Evolutionary conservation across 1,140 invertebrate species (phyloP), one percentile per base, ranked within the genome.

Genomic region (Lordiphosa mommai): DNA sequence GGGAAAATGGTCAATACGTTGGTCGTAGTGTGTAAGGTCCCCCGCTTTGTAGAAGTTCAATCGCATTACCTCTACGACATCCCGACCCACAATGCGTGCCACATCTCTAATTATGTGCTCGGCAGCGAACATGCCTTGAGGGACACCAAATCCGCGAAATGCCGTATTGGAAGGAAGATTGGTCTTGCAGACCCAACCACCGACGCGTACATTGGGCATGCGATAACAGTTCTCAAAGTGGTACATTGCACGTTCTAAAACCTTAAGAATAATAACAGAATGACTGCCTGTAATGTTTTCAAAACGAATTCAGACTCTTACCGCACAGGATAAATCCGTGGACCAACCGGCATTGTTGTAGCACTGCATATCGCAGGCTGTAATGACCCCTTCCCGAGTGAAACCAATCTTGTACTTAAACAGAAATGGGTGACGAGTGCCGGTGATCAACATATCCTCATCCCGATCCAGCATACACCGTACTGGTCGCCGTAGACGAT

Each of bases 401-500:
- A 96, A 95, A 13, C 93, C 96, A 50, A 95, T 92, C 91, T 96
- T 97, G 72, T 98, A 99, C 79, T 94, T 94, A 13, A 93, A 93
- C 5, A 94, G 90, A 88, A 97, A 97, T 0, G 97, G 96, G 91
- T 99, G 96, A 67, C 98, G 91, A 1, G 93, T 94, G 2, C 97
- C 97, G 0, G 93, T 94, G 41, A 95, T 93, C 59, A 94, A 89
- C 95, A 99, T 99, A 88, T 99, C 97, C 90, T 99, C 97, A 87
- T 98, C 96, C 61, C 97, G 91, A 88, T 98, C 96, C 29, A 99
- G 80, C 93, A 96, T 96, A 51, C 94, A 95, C 13, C 97, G 92
- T 0, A 99, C 93, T 6, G 97, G 96, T 65, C 92, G 91, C 20
- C 92, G 90, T 3, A 95, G 90, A 73, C 94, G 95, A 61, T 92